Conservation (phyloP, 2,113 vertebrate species). For the Megaceryle torquata region DNA sequence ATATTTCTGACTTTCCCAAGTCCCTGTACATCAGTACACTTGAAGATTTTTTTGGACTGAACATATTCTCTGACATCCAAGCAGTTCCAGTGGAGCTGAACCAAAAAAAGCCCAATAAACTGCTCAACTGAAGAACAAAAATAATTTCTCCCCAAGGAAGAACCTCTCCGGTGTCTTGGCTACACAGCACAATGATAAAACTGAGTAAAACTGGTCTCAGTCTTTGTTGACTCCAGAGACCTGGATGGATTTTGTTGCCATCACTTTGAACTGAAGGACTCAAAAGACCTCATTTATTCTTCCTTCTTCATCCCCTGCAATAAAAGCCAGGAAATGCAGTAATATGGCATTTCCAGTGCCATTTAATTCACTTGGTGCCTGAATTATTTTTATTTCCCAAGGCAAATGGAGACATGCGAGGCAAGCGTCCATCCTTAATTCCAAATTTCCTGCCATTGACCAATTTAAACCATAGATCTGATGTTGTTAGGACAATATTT, state of each 20-base stretch:
- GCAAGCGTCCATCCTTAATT: constrained; percentile 24
- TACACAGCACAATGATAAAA: constrained; percentile 17
- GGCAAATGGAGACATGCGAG: constrained; percentile 17
- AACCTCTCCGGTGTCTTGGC: constrained; percentile 5
- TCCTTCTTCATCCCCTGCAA: neutral
- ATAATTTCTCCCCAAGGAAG: neutral
- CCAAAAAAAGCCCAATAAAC: constrained; percentile 2
- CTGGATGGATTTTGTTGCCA: neutral
- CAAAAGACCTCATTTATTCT: constrained; percentile 43
- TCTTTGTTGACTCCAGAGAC: constrained; percentile 6
- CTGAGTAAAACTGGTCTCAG: neutral
- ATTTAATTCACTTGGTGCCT: constrained; percentile 22
- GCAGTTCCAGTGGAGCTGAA: neutral
- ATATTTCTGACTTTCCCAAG: neutral
- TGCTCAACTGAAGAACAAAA: neutral
- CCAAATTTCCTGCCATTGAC: constrained; percentile 49
- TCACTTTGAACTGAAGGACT: constrained; percentile 42
- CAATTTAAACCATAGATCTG: constrained; percentile 26
- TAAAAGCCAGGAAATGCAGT: constrained; percentile 58
- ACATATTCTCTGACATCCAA: neutral
- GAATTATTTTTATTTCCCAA: constrained; percentile 56
- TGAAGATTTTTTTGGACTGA: neutral
- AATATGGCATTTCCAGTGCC: constrained; percentile 51
- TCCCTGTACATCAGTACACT: neutral
- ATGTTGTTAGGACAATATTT: constrained; percentile 27